Conservation (phyloP, 2,797 vertebrate species). For the Spatula versicolor region DNA sequence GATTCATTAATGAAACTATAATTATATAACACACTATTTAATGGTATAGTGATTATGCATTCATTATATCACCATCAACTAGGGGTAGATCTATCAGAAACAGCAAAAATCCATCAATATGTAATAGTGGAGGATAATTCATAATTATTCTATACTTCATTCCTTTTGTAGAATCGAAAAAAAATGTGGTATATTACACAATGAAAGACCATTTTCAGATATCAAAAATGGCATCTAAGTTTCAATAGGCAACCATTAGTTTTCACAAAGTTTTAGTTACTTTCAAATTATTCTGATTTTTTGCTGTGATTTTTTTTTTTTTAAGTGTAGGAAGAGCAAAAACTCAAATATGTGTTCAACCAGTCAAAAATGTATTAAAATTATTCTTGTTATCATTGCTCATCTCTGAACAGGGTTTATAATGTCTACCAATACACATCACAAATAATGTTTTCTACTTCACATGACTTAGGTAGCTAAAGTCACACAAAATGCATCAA, state of each 20-base stretch:
- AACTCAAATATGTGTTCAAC: not conserved
- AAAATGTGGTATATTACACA: not conserved
- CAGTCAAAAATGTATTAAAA: not conserved
- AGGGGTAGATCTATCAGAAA: not conserved
- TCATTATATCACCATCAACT: not conserved
- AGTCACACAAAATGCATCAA: not conserved
- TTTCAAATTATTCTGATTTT: not conserved
- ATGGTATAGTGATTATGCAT: not conserved
- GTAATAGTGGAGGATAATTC: not conserved
- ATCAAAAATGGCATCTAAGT: not conserved
- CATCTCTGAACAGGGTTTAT: not conserved
- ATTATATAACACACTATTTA: not conserved
- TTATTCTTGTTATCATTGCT: not conserved
- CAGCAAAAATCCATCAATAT: not conserved
- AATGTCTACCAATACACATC: not conserved
- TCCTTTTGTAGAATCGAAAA: not conserved
- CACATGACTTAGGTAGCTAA: not conserved
- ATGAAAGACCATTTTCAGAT: not conserved
- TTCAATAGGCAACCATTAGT: not conserved
- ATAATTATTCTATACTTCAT: not conserved
- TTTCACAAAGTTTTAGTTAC: not conserved
- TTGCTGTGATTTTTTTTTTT: not conserved
- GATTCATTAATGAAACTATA: not conserved
- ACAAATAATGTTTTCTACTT: not conserved
- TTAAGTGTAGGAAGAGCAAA: not conserved